A percentile compares a stretch with the other conserved stretches of the same genome.
phyloP scores from a whole-genome alignment of 2,888 invertebrate genomes.

The Branchipolynoe longqiensis region DNA sequence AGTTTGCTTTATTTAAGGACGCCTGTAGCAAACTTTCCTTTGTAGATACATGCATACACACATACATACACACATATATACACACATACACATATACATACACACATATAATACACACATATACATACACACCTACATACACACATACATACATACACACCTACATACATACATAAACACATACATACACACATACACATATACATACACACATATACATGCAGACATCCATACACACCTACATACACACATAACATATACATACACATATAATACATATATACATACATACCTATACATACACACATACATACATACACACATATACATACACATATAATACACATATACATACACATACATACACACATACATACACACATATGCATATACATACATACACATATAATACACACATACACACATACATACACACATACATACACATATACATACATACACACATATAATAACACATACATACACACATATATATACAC shows the following conservation, averaged over 20 bases:
- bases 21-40: too few species aligned
- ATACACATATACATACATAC: neutral
- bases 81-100: constrained; percentile 8
- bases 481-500: neutral
- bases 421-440: neutral
- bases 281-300: too few species aligned
- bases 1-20: too few species aligned
- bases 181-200: neutral
- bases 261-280: too few species aligned
- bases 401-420: neutral
- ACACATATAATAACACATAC: neutral
- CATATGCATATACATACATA: neutral
- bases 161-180: neutral
- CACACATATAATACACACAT: neutral
- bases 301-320: too few species aligned
- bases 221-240: neutral
- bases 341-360: neutral
- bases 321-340: neutral
- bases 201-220: neutral
- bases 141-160: neutral
- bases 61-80: constrained; percentile 3
- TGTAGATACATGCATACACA: neutral
- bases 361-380: too few species aligned
- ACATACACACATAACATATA: too few species aligned
- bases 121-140: neutral